Evolutionary conservation across 1,140 invertebrate species (phyloP), one percentile per base, ranked within the genome.

Genomic region (Diorhabda carinulata): DNA sequence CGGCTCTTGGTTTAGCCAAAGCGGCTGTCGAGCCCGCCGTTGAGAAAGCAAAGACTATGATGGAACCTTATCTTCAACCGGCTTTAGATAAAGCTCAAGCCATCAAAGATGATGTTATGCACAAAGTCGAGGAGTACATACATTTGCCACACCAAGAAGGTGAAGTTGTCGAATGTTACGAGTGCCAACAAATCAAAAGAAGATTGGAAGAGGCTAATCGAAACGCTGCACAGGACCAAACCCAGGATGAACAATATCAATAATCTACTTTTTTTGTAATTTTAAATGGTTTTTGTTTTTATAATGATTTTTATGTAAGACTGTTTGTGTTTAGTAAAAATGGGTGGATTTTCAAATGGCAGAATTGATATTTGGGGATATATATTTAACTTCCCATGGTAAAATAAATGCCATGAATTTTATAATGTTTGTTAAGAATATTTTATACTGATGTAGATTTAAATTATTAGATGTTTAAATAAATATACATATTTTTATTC

Each of bases 81-180:
- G 74, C 61, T 73, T 57, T 77, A 67, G 64, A 79, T 58, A 77
- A 74, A 60, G 75, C 74, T 9, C 75, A 64, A 25, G 76, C 74
- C 41, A 64, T 65, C 74, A 62, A 76, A 69, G 67, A 79, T 57
- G 77, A 77, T 66, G 75, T 75, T 8, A 70, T 47, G 9, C 71
- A 77, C 57, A 78, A 74, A 66, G 70, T 78, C 40, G 77, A 78
- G 25, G 72, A 74, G 67, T 73, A 77, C 47, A 65, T 76, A 45
- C 70, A 77, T 52, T 59, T 61, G 25, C 59, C 45, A 5, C 65
- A 64, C 9, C 61, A 66, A 52, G 66, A 64, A 65, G 70, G 57
- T 45, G 57, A 64, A 7, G 25, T 43, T 25, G 10, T 42, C 8
- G 58, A 67, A 61, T 67, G 66, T 40, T 9, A 67, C 1, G 66